Percentiles rank a stretch among this genome's conserved stretches.
These are phyloP conservation scores for Drosophila seguyi DNA, from an alignment of 1,140 invertebrate genomes.

Conservation along the genomic window DNA sequence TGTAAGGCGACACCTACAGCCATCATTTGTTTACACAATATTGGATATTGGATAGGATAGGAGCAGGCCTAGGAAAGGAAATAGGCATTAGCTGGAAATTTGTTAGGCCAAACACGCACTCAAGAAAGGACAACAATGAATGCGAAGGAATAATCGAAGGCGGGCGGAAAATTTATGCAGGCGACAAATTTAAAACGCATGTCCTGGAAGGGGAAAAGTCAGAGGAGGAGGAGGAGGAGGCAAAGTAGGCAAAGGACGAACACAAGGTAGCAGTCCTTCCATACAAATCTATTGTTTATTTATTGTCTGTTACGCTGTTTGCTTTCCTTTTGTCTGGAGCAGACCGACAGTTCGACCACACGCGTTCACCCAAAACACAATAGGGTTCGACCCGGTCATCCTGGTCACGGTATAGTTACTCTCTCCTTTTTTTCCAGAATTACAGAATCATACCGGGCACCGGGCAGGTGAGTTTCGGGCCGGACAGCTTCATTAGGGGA, in stretches of 20 bases:
- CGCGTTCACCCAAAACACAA: slow-evolving; percentile 43
- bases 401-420: slow-evolving; percentile 35
- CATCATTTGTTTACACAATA: slow-evolving; percentile 83
- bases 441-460: slow-evolving; percentile 1
- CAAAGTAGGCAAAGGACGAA: background rate
- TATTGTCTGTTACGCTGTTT: slow-evolving; percentile 77
- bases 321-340: slow-evolving; percentile 62
- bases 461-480: slow-evolving; percentile 49
- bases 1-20: slow-evolving; percentile 77
- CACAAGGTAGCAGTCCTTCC: slow-evolving; percentile 35
- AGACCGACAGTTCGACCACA: slow-evolving; percentile 33
- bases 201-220: slow-evolving; percentile 46
- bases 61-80: slow-evolving; percentile 55
- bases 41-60: slow-evolving; percentile 71
- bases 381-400: slow-evolving; percentile 35
- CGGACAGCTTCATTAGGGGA: slow-evolving; percentile 63
- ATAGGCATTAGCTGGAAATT: slow-evolving; percentile 79
- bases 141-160: slow-evolving; percentile 62
- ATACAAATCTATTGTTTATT: slow-evolving; percentile 76
- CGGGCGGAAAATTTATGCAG: slow-evolving; percentile 74
- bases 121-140: slow-evolving; percentile 36
- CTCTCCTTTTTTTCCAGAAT: slow-evolving; percentile 27
- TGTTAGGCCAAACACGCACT: slow-evolving; percentile 82
- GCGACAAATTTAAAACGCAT: slow-evolving; percentile 83
- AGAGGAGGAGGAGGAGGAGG: background rate